Evolutionary conservation across 2,888 invertebrate species (phyloP).

Genomic region (Lepidonotus clava): DNA sequence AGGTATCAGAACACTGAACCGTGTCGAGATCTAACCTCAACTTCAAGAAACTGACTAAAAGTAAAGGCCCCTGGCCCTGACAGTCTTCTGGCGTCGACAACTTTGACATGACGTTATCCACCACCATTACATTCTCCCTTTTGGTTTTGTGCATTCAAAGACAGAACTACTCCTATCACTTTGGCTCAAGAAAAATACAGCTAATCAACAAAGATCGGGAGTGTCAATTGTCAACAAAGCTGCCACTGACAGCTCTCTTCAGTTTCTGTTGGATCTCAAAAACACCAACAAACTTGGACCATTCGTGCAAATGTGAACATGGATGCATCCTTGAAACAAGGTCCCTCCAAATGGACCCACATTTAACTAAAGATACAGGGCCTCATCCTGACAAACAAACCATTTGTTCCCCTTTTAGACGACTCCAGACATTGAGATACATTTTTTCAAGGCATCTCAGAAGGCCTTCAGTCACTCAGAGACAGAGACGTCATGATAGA

Average conservation of each 20-base stretch:
- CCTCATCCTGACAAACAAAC: not conserved
- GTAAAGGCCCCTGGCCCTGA: no score
- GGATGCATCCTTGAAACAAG: not conserved
- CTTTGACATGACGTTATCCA: no score
- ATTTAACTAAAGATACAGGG: not conserved
- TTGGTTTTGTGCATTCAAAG: no score
- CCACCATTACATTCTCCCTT: no score
- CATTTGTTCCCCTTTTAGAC: not conserved
- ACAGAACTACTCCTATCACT: no score
- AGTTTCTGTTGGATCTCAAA: not conserved
- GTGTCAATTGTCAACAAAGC: slow-evolving; percentile 24
- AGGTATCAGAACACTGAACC: no score
- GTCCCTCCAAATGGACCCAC: not conserved
- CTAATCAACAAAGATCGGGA: not conserved
- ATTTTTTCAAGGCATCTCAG: slow-evolving; percentile 44
- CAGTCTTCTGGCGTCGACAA: no score
- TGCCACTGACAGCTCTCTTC: slow-evolving; percentile 12
- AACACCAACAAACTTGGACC: not conserved
- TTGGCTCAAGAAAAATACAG: no score
- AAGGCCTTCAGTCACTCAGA: slow-evolving; percentile 32
- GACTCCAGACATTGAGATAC: slow-evolving; percentile 16
- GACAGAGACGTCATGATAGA: slow-evolving; percentile 35
- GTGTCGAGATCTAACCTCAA: no score
- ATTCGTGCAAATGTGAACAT: not conserved
- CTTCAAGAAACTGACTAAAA: no score